Evolutionary conservation across 2,797 vertebrate species (phyloP).

Genomic region (Nasua narica): DNA sequence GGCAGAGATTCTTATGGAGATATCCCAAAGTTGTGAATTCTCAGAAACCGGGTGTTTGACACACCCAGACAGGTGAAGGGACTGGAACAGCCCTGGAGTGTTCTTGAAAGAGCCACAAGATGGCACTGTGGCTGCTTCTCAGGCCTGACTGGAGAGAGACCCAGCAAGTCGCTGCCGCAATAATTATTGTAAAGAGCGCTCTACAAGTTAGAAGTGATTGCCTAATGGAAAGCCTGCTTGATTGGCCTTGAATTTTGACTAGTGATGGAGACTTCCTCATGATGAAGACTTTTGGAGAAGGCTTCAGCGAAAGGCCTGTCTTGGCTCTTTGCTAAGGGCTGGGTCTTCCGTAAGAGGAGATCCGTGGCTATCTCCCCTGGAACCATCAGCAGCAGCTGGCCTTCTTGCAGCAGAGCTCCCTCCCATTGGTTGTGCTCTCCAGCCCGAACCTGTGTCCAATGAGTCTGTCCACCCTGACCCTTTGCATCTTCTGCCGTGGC

Average conservation of each 20-base stretch:
- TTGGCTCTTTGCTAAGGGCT: neutral
- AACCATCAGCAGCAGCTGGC: neutral
- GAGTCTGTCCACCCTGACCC: neutral
- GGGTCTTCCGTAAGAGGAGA: neutral
- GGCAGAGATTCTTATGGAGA: slow-evolving; percentile 5
- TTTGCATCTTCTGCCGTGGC: neutral
- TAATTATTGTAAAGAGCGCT: neutral
- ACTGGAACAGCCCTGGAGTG: neutral
- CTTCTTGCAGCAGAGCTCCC: neutral
- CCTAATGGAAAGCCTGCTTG: neutral
- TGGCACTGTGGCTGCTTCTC: slow-evolving; percentile 60
- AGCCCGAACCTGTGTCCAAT: neutral
- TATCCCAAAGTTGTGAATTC: neutral
- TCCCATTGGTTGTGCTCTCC: neutral
- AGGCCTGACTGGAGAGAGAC: neutral
- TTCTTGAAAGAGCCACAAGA: slow-evolving; percentile 64
- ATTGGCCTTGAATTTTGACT: slow-evolving; percentile 31
- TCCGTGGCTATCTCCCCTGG: neutral
- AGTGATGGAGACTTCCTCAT: neutral
- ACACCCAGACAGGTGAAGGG: neutral
- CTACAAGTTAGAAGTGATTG: slow-evolving; percentile 17
- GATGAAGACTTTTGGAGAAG: neutral
- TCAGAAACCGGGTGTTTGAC: neutral
- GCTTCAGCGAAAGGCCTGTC: neutral
- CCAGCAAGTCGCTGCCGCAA: neutral